These are phyloP conservation scores for Sturnira hondurensis DNA, from an alignment of 2,113 vertebrate genomes.

Conservation along the genomic window DNA sequence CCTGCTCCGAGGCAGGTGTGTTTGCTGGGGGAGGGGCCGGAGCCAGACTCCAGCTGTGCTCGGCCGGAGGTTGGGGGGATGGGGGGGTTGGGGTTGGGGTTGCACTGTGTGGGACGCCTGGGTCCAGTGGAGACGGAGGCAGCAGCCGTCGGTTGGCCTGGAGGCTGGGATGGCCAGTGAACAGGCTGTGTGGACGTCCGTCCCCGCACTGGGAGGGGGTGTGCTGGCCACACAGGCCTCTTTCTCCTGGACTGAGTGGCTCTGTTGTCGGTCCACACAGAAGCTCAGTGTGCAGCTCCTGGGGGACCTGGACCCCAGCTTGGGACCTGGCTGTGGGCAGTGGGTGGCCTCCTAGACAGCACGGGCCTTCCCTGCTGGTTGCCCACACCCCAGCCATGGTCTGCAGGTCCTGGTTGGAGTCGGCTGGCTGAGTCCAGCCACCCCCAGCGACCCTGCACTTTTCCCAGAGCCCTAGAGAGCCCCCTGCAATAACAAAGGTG, in stretches of 20 bases:
- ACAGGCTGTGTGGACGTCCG: not conserved
- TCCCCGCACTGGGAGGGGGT: not conserved
- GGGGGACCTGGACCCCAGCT: not conserved
- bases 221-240: not conserved
- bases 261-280: conserved; percentile 48
- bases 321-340: not conserved
- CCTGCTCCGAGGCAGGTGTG: not conserved
- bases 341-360: not conserved
- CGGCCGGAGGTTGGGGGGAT: not conserved
- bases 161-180: not conserved
- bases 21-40: not conserved
- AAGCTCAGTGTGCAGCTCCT: conserved; percentile 14
- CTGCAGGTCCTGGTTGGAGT: not conserved
- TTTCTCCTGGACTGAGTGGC: conserved; percentile 28
- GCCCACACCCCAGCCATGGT: not conserved
- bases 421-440: rapidly evolving
- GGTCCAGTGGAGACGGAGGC: not conserved
- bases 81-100: too few species aligned
- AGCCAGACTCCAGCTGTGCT: not conserved
- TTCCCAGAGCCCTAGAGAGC: not conserved
- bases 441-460: not conserved
- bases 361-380: too few species aligned
- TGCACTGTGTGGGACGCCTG: not conserved
- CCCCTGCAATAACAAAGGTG: not conserved
- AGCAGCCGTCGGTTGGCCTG: not conserved